Percentiles rank a stretch among this genome's conserved stretches.
Conservation (phyloP, 2,888 invertebrate species). For the Anorthoa munda region DNA sequence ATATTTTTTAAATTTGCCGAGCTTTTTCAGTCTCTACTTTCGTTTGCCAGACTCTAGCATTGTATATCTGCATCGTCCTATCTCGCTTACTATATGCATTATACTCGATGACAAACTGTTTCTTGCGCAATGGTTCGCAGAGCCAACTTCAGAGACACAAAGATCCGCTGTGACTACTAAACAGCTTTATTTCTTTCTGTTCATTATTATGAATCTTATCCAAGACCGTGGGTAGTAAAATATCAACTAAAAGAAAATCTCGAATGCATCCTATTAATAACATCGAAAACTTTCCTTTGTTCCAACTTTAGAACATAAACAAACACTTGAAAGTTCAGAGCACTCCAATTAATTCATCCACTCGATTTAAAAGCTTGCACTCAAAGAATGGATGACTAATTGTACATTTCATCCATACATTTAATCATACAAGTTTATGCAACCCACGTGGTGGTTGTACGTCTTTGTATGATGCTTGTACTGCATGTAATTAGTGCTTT, state of each 20-base stretch:
- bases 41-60: too few relatives aligned
- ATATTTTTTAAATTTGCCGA: too few relatives aligned
- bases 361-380: slow-evolving; percentile 57
- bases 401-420: slow-evolving; percentile 11
- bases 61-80: too few relatives aligned
- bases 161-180: too few relatives aligned
- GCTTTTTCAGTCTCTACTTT: too few relatives aligned
- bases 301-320: slow-evolving; percentile 48
- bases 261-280: slow-evolving; percentile 44
- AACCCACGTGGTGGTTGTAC: slow-evolving; percentile 57
- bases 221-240: not conserved
- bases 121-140: too few relatives aligned
- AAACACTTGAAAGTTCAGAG: slow-evolving; percentile 39
- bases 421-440: slow-evolving; percentile 38
- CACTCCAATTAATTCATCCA: slow-evolving; percentile 61
- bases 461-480: slow-evolving; percentile 40
- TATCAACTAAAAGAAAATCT: not conserved
- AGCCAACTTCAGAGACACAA: too few relatives aligned
- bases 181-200: not conserved
- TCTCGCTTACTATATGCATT: too few relatives aligned
- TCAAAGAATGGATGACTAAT: slow-evolving; percentile 60
- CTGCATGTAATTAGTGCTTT: slow-evolving; percentile 78
- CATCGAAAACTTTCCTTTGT: slow-evolving; percentile 45
- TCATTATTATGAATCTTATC: not conserved
- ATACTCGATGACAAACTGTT: too few relatives aligned